A percentile compares a stretch with the other conserved stretches of the same genome.
Conservation (phyloP, 2,888 invertebrate genomes). For the Pandemis cinnamomeana region DNA sequence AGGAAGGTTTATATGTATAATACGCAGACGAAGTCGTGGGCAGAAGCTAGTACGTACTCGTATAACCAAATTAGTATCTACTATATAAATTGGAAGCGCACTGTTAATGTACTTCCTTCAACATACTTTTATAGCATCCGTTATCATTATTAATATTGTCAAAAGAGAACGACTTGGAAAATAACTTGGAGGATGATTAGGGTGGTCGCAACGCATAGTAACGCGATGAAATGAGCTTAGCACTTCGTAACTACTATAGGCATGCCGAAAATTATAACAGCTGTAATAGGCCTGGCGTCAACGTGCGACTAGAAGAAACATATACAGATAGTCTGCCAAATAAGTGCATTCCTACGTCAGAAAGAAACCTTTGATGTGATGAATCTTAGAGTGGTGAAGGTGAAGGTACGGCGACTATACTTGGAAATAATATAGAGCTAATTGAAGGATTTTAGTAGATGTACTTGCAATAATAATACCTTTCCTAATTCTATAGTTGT, state of each 20-base stretch:
- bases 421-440: no score
- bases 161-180: not conserved
- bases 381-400: no score
- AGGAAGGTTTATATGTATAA: no score
- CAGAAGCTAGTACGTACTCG: no score
- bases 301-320: no score
- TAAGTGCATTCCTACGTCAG: no score
- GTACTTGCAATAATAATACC: no score
- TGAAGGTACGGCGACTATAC: no score
- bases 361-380: no score
- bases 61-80: not conserved
- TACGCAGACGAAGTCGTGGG: no score
- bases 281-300: not conserved
- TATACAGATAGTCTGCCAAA: no score
- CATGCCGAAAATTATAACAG: not conserved
- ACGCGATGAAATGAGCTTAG: constrained; percentile 13
- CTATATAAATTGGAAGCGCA: not conserved
- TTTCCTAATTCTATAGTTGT: not conserved
- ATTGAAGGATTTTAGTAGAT: no score
- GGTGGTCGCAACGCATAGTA: constrained; percentile 3
- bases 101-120: not conserved
- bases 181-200: constrained; percentile 24
- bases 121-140: not conserved
- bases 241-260: not conserved
- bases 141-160: not conserved